Base-by-base conservation (phyloP, 2,888 invertebrate species). In the Eupithecia abbreviata region DNA sequence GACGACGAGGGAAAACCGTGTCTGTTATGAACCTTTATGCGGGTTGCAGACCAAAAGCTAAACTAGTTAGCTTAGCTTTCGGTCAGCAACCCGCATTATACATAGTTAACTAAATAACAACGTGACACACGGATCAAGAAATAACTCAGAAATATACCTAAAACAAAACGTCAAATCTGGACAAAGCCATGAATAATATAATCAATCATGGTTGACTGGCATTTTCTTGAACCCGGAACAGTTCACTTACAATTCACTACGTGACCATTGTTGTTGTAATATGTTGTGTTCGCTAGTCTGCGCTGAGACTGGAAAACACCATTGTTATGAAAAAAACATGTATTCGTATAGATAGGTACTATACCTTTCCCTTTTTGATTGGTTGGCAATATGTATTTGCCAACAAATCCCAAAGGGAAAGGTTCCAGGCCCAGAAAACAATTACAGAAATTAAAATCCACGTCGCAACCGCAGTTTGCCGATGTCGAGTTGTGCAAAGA, bases 401-500 rank as follows among this genome's bases (percentile, higher is more conserved):
- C 1, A 43, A 43, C 18, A 42, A 42, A 58, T 66, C 42, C 7
- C 6, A 41, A 66, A 66, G 66, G 15, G 42, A 66, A 41, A 66
- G 66, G 65, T 12, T 41, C 12, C 13, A 65, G 41, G 10, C 42
- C 66, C 66, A 66, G 42, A 15, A 66, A 66, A 68, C 68, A 68
- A 45, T 68, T 45, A 67, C 4, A 67, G 67, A 12, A 69, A 45
- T 47, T 18, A 47, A 47, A 69, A 47, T 47, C 47, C 13, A 45
- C 67, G 4, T 47, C 47, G 6, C 18, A 69, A 71, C 42, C 47
- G 72, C 69, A 66, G 30, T 42, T 58, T 73, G 58, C 66, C 58
- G 68, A 41, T 62, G 58, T 70, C 65, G 45, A 41, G 55, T 70
- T 69, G 62, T 62, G 77, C 42, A 67, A 72, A 43, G 45, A 9